These are phyloP conservation scores for Eupithecia exiguata DNA, from an alignment of 2,888 invertebrate genomes.

Conservation along the genomic window DNA sequence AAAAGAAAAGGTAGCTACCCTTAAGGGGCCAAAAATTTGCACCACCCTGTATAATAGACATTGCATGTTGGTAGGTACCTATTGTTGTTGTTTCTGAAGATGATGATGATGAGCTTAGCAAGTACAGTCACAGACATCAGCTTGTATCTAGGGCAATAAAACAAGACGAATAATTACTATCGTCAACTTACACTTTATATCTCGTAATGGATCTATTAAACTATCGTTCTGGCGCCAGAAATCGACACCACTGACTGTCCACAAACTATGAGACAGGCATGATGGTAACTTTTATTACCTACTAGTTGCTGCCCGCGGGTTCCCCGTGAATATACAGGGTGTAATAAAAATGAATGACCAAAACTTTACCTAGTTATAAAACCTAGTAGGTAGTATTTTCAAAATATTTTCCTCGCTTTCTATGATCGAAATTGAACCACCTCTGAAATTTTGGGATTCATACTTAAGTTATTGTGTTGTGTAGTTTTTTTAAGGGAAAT, in stretches of 20 bases:
- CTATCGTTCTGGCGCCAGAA: neutral
- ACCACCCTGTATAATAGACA: no score
- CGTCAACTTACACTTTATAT: neutral
- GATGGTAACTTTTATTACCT: neutral
- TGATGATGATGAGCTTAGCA: neutral
- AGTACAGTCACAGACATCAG: neutral
- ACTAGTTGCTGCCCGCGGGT: neutral
- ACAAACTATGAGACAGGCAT: neutral
- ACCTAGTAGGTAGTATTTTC: no score
- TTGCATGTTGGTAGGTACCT: no score
- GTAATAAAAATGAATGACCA: no score
- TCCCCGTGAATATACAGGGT: neutral
- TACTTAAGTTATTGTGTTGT: no score
- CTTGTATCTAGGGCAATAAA: neutral
- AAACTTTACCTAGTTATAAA: no score
- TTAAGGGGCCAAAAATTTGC: no score
- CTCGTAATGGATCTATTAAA: neutral
- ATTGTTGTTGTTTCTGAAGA: neutral
- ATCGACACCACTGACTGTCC: constrained; percentile 4
- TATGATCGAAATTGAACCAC: no score
- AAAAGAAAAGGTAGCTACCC: no score
- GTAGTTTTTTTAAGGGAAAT: no score
- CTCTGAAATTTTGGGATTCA: no score
- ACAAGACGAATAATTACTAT: neutral
- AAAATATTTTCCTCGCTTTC: no score